Conservation (phyloP, 2,113 vertebrate species). For the Etheostoma spectabile region DNA sequence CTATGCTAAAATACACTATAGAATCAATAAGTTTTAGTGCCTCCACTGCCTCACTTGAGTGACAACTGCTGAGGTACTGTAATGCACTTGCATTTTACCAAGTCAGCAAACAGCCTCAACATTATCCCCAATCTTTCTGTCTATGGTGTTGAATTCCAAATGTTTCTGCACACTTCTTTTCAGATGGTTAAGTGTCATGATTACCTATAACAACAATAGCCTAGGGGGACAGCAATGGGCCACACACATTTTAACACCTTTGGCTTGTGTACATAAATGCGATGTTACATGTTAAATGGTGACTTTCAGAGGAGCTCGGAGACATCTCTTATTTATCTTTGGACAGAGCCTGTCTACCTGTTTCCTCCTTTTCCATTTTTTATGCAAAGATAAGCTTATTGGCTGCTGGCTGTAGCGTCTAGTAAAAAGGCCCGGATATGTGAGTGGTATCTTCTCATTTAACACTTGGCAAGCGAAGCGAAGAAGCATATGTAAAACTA, state of each 20-base stretch:
- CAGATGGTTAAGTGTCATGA: background rate
- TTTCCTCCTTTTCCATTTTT: background rate
- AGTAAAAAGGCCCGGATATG: background rate
- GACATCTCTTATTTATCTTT: background rate
- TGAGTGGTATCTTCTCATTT: background rate
- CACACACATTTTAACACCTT: background rate
- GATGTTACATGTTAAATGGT: background rate
- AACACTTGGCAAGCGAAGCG: background rate
- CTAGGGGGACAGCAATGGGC: background rate
- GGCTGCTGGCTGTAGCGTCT: background rate
- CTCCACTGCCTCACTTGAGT: background rate
- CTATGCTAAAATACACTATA: background rate
- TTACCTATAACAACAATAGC: conserved; percentile 1
- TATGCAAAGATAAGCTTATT: background rate
- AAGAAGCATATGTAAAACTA: background rate
- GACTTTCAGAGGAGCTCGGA: background rate
- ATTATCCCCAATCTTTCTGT: background rate
- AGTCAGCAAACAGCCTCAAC: background rate
- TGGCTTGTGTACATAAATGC: background rate
- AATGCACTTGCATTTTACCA: background rate
- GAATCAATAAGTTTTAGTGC: background rate
- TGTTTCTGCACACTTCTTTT: background rate
- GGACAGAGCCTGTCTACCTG: background rate
- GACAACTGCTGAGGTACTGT: conserved; percentile 1
- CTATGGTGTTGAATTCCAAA: background rate